Base-by-base conservation (phyloP, 2,888 invertebrate genomes). In the Polydrusus tereticollis region DNA sequence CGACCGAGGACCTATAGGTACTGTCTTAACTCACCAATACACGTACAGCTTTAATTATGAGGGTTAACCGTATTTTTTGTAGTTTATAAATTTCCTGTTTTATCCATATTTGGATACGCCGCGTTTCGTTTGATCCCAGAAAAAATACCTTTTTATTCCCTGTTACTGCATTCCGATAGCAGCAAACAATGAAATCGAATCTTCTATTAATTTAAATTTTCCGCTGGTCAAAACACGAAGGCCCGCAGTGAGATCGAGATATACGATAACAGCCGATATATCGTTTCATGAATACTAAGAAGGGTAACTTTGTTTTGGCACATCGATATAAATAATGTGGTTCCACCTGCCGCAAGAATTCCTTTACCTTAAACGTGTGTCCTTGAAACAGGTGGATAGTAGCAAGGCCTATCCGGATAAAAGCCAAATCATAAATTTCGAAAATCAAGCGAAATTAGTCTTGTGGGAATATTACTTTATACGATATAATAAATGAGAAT, bases 351-450 rank as follows among this genome's bases (percentile, higher is more conserved):
- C 60, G 41, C 60, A 55, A 41, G 60, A 68, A 68, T 62, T 50
- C 68, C 55, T 60, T 62, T 43, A 47, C 26, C 59, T 67, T 47
- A 20, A 45, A 36, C 26, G 23, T 29, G 47, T 63, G 69, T 38
- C 69, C 69, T 69, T 69, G 69, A 69, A 69, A 69, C 69, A 69
- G 69, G 69, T 69, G 69, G 69, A 69, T 69, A 20, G 55, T 33
- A 62, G 38, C 69, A 52, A 41, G 62, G 59, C 36, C 38, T 50
- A 43, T 33, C 1, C 57, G 21, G 43, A 45, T 66, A 45, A 21
- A 59, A 26, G 41, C 58, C 52, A 21, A 26, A n/a, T n/a, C n/a
- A n/a, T n/a, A n/a, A n/a, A n/a, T n/a, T n/a, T n/a, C n/a, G n/a
- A n/a, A n/a, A n/a, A n/a, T n/a, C n/a, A n/a, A n/a, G n/a, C n/a